Percentiles rank a stretch among this genome's conserved stretches.
Evolutionary conservation across 2,797 vertebrate species (phyloP).

Genomic region (Acanthurus lineatus): DNA sequence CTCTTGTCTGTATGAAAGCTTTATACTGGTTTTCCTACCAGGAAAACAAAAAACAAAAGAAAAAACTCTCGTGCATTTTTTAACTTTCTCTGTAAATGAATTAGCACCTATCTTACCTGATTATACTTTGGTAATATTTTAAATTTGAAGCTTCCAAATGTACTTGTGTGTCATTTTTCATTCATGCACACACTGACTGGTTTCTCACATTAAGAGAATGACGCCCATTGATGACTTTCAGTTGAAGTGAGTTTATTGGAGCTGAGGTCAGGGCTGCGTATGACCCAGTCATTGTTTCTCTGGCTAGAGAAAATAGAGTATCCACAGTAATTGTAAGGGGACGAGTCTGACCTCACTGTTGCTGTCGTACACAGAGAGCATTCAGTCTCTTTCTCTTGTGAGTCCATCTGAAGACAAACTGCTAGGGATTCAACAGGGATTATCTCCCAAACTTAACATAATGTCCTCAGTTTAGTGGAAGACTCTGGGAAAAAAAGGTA

Average conservation of each 20-base stretch:
- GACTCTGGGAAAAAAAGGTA: neutral
- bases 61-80: neutral
- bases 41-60: neutral
- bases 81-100: constrained; percentile 5
- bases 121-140: constrained; percentile 18
- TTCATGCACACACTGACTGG: constrained; percentile 24
- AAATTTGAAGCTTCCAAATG: constrained; percentile 42
- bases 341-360: constrained; percentile 30
- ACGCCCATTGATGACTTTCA: constrained; percentile 60
- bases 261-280: constrained; percentile 32
- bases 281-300: constrained; percentile 58
- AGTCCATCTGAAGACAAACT: neutral
- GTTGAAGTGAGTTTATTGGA: constrained; percentile 67
- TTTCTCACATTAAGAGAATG: constrained; percentile 59
- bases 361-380: constrained; percentile 37
- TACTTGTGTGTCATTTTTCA: constrained; percentile 42
- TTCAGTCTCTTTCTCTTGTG: constrained; percentile 18
- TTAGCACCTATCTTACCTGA: too few relatives aligned
- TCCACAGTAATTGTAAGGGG: constrained; percentile 34
- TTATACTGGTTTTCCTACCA: constrained; percentile 3
- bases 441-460: constrained; percentile 13
- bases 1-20: neutral
- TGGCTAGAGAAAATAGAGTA: constrained; percentile 49
- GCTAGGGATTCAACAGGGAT: constrained; percentile 1
- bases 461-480: neutral